phyloP scores from a whole-genome alignment of 2,797 vertebrate genomes.

The Orestias chungarensis region DNA sequence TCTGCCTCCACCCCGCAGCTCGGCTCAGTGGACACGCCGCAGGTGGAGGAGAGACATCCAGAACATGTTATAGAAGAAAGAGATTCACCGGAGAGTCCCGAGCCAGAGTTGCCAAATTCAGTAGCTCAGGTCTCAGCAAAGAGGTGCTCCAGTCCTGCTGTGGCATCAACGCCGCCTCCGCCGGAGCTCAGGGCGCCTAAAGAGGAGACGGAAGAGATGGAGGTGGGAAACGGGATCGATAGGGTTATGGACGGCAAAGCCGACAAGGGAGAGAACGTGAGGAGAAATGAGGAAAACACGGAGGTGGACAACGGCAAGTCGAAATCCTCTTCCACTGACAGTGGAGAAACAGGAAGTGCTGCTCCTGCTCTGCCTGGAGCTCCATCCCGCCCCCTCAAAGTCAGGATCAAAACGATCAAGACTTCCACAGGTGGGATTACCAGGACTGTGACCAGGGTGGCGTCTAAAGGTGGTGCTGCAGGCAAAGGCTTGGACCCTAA shows the following conservation, averaged over 20 bases:
- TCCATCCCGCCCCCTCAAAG: constrained; percentile 91
- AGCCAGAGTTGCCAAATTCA: constrained; percentile 80
- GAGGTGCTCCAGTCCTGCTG: constrained; percentile 75
- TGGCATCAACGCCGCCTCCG: constrained; percentile 77
- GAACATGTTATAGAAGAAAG: constrained; percentile 84
- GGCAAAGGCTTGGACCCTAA: constrained; percentile 76
- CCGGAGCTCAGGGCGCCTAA: constrained; percentile 81
- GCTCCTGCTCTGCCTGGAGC: constrained; percentile 79
- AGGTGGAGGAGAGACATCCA: constrained; percentile 77
- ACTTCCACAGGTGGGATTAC: constrained; percentile 94
- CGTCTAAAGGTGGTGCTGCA: constrained; percentile 70
- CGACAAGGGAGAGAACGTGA: constrained; percentile 66
- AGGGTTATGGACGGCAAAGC: constrained; percentile 63
- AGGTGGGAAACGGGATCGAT: constrained; percentile 77
- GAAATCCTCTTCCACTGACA: constrained; percentile 51
- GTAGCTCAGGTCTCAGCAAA: constrained; percentile 70
- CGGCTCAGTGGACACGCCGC: constrained; percentile 69
- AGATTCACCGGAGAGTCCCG: constrained; percentile 85
- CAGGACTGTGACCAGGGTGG: constrained; percentile 92
- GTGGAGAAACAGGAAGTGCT: constrained; percentile 31
- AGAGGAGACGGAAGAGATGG: constrained; percentile 85
- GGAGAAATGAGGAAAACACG: constrained; percentile 74
- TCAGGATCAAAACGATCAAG: constrained; percentile 96
- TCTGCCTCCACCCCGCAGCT: constrained; percentile 72
- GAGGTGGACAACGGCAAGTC: constrained; percentile 72